Conservation (phyloP, 2,113 vertebrate genomes). For the Dicrurus megarhynchus region DNA sequence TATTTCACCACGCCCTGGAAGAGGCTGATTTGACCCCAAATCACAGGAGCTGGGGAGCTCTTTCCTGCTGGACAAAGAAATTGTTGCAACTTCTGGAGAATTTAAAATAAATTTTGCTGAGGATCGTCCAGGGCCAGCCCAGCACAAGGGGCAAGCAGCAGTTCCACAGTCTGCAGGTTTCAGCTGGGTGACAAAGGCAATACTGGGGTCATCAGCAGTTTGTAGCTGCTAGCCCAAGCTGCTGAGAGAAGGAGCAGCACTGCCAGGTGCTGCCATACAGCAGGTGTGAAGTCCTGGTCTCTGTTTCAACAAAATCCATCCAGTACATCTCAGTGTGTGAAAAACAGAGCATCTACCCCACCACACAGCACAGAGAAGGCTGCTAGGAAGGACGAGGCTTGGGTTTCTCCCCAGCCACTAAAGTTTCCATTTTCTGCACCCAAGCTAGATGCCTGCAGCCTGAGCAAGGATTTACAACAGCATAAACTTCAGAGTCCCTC, state of each 20-base stretch:
- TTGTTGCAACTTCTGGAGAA: background rate
- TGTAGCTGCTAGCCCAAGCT: background rate
- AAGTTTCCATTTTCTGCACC: background rate
- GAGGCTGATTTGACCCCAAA: background rate
- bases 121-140: background rate
- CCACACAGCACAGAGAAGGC: fast-evolving
- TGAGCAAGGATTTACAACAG: background rate
- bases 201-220: fast-evolving
- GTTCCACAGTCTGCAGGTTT: background rate
- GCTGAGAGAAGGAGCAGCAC: background rate
- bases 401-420: background rate
- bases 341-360: background rate
- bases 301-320: background rate
- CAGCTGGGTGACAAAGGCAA: background rate
- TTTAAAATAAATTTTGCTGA: background rate
- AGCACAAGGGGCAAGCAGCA: background rate
- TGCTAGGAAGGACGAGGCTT: background rate
- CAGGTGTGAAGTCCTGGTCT: background rate
- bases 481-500: background rate
- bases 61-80: background rate
- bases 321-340: background rate
- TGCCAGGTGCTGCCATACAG: background rate
- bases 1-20: fast-evolving
- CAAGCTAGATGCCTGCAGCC: background rate
- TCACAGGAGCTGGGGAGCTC: background rate